Evolutionary conservation across 1,140 invertebrate genomes (phyloP), one percentile per base, ranked within the genome.

Genomic region (Halesus radiatus): DNA sequence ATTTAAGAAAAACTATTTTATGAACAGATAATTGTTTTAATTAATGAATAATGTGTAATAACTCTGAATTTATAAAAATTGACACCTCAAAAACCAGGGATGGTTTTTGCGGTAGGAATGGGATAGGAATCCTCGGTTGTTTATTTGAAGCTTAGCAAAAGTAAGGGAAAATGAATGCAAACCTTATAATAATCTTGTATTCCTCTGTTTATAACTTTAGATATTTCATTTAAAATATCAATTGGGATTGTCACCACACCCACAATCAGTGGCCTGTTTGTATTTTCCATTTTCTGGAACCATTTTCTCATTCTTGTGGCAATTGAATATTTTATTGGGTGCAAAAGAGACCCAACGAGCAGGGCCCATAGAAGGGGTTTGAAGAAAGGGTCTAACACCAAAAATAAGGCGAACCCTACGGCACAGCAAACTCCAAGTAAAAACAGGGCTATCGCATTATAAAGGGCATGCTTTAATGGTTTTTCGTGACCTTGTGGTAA

Each of bases 361-460:
- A 98, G 88, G 4, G 98, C 97, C 98, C 98, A 99, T 78, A 98
- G 91, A 45, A 99, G 86, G 0, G 98, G 96, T 84, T 96, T 95
- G 18, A 98, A 92, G 88, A 99, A 99, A 0, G 97, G 96, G 85
- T 96, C 94, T 5, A 98, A 87, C 32, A 92, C 91, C 20, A 92
- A 85, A 85, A 96, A 98, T 16, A 98, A 91, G 4, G 96, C 95
- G 84, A 93, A 95, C 26, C 93, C 90, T 13, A 94, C 94, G 1
- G 91, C 91, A 84, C 92, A 92, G 82, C 92, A 92, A 56, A 94
- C 85, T 50, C 91, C 89, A 73, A 95, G 86, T 26, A 95, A 89
- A 80, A 94, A 91, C 54, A 95, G 86, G 13, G 95, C 95, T 32
- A 96, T 90, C 1, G 95, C 94, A 90, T 97, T 97, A 86, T 97